Percentiles rank a stretch among this genome's conserved stretches.
Evolutionary conservation across 1,140 invertebrate species (phyloP).

Genomic region (Saxidomus purpurata): DNA sequence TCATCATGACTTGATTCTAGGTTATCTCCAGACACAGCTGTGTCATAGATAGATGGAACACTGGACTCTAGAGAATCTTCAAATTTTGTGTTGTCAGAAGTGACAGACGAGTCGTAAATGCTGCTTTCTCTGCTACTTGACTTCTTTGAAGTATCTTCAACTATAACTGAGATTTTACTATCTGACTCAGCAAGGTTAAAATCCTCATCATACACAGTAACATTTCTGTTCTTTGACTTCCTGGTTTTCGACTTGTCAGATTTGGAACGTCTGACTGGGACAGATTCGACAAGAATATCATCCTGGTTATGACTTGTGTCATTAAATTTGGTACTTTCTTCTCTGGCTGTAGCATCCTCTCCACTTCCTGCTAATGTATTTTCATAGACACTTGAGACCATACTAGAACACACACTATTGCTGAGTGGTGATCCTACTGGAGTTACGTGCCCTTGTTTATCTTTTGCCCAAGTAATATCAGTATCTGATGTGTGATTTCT

Average conservation of each 20-base stretch:
- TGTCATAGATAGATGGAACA: conserved; percentile 25
- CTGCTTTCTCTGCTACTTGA: neutral
- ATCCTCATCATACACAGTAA: conserved; percentile 54
- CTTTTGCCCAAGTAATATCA: neutral
- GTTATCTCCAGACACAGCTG: neutral
- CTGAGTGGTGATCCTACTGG: conserved; percentile 79
- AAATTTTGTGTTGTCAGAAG: neutral
- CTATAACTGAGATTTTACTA: neutral
- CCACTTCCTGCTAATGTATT: conserved; percentile 69
- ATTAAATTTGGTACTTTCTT: neutral
- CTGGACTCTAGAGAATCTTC: neutral
- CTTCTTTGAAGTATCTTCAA: neutral
- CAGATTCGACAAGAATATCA: conserved; percentile 48
- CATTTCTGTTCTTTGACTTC: conserved; percentile 8
- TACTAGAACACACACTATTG: conserved; percentile 80
- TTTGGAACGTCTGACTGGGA: neutral
- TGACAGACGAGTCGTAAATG: conserved; percentile 1
- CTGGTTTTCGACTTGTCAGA: neutral
- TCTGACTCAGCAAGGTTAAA: neutral
- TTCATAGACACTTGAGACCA: conserved; percentile 84
- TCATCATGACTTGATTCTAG: neutral
- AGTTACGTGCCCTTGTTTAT: conserved; percentile 58
- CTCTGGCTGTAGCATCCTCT: conserved; percentile 37
- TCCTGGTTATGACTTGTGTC: conserved; percentile 14
- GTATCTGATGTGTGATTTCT: conserved; percentile 20